Evolutionary conservation across 2,888 invertebrate genomes (phyloP).

Genomic region (Leuctra nigra): DNA sequence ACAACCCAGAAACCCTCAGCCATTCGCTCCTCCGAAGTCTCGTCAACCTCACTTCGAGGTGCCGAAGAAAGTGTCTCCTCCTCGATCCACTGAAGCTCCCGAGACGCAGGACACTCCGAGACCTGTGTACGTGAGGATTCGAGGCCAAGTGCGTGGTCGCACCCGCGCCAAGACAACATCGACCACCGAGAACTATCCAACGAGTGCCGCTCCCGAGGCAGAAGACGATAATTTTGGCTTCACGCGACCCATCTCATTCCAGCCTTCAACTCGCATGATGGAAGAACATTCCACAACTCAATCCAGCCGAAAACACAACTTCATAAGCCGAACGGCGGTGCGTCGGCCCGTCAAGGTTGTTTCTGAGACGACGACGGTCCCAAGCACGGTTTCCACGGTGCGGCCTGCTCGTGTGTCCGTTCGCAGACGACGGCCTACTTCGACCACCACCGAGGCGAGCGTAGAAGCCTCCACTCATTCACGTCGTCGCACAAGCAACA

Average conservation of each 20-base stretch:
- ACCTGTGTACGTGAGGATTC: conserved; percentile 10
- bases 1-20: no score
- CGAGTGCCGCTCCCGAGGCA: conserved; percentile 26
- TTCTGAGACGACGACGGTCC: conserved; percentile 26
- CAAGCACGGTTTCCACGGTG: conserved; percentile 17
- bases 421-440: conserved; percentile 41
- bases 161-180: conserved; percentile 24
- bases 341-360: conserved; percentile 24
- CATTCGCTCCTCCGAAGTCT: not conserved
- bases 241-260: conserved; percentile 6
- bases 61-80: not conserved
- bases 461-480: not conserved
- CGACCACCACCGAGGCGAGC: conserved; percentile 34
- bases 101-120: conserved; percentile 14
- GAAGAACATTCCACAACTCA: conserved; percentile 25
- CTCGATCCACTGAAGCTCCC: not conserved
- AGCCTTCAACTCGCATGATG: not conserved
- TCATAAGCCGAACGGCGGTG: conserved; percentile 16
- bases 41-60: not conserved
- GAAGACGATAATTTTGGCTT: conserved; percentile 22
- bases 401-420: conserved; percentile 22
- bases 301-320: conserved; percentile 20
- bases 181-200: conserved; percentile 17
- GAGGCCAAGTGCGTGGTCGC: conserved; percentile 17
- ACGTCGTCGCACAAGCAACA: not conserved